Base-by-base conservation (phyloP, 1,140 invertebrate species). In the Steinernema khuongi region DNA sequence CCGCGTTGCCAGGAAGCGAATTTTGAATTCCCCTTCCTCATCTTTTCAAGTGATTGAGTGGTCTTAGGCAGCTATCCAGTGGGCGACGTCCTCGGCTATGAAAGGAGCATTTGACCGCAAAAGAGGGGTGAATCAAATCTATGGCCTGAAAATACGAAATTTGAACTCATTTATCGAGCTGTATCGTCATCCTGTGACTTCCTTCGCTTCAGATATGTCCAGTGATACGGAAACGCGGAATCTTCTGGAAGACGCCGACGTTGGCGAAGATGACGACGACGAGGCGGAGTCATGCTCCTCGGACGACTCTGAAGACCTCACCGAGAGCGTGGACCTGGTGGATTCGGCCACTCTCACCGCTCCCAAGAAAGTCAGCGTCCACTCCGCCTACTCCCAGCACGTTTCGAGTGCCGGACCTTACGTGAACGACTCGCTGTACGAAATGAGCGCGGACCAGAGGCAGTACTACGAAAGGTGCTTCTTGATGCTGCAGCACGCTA, bases 401-500 rank as follows among this genome's bases (percentile, higher is more conserved):
- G 74, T 77, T 67, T 68, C 76, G 36, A 77, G 71, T 74, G 60
- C 71, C 7, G 75, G 41, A 14, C 29, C 29, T 67, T 30, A 7
- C 70, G 50, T 19, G 29, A 26, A 69, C 22, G 70, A 74, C 1
- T 31, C 73, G 7, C 33, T 77, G 0, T 77, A 68, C 67, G 60
- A 76, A 74, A 77, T 78, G 1, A 78, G 69, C 18, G 18, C 19
- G 1, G 74, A 78, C 33, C 77, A 78, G 33, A 32, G 72, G 18
- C 76, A 77, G 26, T 78, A 78, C 50, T 78, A 78, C 72, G 70
- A 43, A 31, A 78, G 77, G 50, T 78, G 77, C 72, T 78, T 77
- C 67, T 17, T 60, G 19, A 68, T 74, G 26, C 29, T 78, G 22
- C 36, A 78, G 60, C 73, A 74, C 70, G 44, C 71, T 4, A 77